A percentile compares a stretch with the other conserved stretches of the same genome.
phyloP scores from a whole-genome alignment of 2,888 invertebrate species.

The Orthonychiurus folsomi region DNA sequence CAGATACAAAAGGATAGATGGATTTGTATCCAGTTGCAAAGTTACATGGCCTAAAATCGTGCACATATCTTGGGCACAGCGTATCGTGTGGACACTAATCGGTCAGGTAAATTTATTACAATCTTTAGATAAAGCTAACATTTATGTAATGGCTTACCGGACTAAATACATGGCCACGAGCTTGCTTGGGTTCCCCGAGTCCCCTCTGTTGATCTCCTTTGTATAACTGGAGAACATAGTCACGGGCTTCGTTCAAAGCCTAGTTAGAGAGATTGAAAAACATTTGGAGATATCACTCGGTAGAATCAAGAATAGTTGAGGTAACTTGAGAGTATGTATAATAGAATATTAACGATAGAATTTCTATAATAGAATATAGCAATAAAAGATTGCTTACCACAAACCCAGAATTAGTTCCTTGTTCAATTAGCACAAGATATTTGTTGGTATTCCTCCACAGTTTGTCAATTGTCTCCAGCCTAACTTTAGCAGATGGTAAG shows the following conservation, averaged over 20 bases:
- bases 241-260: slow-evolving; percentile 71
- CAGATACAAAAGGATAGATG: slow-evolving; percentile 48
- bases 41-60: slow-evolving; percentile 65
- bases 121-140: too few relatives aligned
- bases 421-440: slow-evolving; percentile 73
- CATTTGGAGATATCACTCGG: too few relatives aligned
- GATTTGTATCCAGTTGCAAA: slow-evolving; percentile 56
- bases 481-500: slow-evolving; percentile 55
- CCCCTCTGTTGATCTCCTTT: slow-evolving; percentile 5
- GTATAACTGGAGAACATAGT: slow-evolving; percentile 59
- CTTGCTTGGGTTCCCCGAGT: slow-evolving; percentile 27
- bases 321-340: neutral
- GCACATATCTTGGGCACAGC: slow-evolving; percentile 61
- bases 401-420: slow-evolving; percentile 73
- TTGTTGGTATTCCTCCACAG: slow-evolving; percentile 79
- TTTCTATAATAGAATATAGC: neutral
- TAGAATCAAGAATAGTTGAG: too few relatives aligned
- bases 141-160: too few relatives aligned
- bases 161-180: slow-evolving; percentile 54
- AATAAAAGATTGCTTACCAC: slow-evolving; percentile 46
- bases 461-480: slow-evolving; percentile 62
- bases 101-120: slow-evolving; percentile 11
- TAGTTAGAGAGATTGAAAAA: too few relatives aligned
- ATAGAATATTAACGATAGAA: slow-evolving; percentile 6
- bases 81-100: slow-evolving; percentile 72